These are phyloP conservation scores for Cybosia mesomella DNA, from an alignment of 2,888 invertebrate species.

Conservation along the genomic window DNA sequence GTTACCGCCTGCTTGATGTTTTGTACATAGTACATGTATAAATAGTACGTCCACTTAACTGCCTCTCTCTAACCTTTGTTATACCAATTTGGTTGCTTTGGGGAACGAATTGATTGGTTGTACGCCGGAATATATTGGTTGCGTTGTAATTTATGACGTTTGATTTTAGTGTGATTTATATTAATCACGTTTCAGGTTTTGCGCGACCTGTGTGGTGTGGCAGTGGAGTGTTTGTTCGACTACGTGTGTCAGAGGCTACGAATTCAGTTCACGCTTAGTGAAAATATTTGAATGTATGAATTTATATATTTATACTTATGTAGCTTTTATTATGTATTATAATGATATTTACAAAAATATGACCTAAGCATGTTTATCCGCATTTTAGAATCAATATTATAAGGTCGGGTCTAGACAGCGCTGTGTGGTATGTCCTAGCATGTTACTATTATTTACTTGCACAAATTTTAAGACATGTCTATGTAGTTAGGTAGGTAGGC, in stretches of 20 bases:
- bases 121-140: constrained; percentile 52
- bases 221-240: neutral
- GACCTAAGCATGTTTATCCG: too few relatives aligned
- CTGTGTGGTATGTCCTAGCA: too few relatives aligned
- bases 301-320: too few relatives aligned
- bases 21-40: constrained; percentile 59
- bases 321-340: too few relatives aligned
- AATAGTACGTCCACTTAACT: constrained; percentile 58
- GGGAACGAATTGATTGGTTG: constrained; percentile 62
- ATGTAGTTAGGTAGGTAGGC: too few relatives aligned
- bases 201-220: neutral
- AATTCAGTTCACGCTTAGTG: too few relatives aligned
- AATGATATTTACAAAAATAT: too few relatives aligned
- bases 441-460: too few relatives aligned
- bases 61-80: constrained; percentile 61
- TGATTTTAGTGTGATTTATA: constrained; percentile 19
- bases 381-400: too few relatives aligned
- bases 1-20: constrained; percentile 79
- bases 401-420: too few relatives aligned
- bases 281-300: too few relatives aligned
- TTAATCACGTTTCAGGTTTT: constrained; percentile 10
- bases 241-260: neutral
- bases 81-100: constrained; percentile 59
- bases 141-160: constrained; percentile 42
- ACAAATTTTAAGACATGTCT: too few relatives aligned